Evolutionary conservation across 1,140 invertebrate genomes (phyloP).

Genomic region (Centruroides sculpturatus): DNA sequence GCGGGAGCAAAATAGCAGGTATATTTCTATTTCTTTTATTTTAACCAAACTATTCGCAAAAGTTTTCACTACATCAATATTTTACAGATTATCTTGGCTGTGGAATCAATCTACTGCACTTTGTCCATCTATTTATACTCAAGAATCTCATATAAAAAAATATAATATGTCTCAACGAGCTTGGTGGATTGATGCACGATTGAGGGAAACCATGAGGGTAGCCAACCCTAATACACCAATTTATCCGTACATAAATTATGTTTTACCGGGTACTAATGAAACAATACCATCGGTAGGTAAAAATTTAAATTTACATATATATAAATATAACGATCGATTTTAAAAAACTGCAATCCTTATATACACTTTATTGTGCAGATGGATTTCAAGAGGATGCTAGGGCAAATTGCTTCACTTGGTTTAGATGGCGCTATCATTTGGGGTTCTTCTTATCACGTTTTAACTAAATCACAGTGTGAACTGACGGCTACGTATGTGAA

Average conservation of each 20-base stretch:
- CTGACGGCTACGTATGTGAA: neutral
- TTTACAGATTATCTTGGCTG: constrained; percentile 1
- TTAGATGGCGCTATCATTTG: constrained; percentile 3
- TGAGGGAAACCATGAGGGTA: neutral
- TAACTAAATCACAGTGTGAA: neutral
- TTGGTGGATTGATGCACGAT: neutral
- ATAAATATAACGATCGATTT: no score
- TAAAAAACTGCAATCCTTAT: no score
- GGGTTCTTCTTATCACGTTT: constrained; percentile 1
- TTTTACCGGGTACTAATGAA: no score
- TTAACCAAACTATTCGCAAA: neutral
- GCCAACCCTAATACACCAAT: no score
- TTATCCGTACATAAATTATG: no score
- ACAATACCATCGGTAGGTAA: no score
- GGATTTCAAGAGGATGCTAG: neutral
- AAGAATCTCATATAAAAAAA: neutral
- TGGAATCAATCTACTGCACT: neutral
- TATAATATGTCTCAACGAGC: constrained; percentile 1
- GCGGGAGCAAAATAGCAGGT: neutral
- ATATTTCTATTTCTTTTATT: neutral
- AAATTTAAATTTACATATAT: no score
- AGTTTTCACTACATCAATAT: neutral
- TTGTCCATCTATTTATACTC: constrained; percentile 1
- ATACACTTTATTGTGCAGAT: neutral
- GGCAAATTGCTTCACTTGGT: neutral